A percentile compares a stretch with the other conserved stretches of the same genome.
These are phyloP conservation scores for Spea multiplicata DNA, from an alignment of 2,113 vertebrate species.

Conservation along the genomic window DNA sequence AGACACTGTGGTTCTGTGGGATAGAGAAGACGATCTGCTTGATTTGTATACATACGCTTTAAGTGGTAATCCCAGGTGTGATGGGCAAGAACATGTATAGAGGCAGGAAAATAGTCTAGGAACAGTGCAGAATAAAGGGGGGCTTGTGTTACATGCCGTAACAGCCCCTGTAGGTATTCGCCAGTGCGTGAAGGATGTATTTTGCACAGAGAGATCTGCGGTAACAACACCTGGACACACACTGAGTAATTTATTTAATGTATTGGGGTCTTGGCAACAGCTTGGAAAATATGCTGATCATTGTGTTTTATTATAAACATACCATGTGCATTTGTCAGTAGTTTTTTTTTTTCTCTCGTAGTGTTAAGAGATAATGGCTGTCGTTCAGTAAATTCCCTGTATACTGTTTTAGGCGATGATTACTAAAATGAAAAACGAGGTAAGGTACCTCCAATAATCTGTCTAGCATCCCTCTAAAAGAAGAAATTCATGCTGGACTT, in stretches of 20 bases:
- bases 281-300: too few relatives aligned
- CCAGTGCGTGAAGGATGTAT: slow-evolving; percentile 27
- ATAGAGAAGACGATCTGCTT: neutral
- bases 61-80: slow-evolving; percentile 53
- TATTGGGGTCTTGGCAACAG: too few relatives aligned
- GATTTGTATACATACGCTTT: slow-evolving; percentile 19
- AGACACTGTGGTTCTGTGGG: slow-evolving; percentile 24
- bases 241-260: neutral
- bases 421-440: too few relatives aligned
- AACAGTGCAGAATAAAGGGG: slow-evolving; percentile 55
- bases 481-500: too few relatives aligned
- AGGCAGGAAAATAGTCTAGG: slow-evolving; percentile 62
- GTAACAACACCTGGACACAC: slow-evolving; percentile 28
- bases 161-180: slow-evolving; percentile 47
- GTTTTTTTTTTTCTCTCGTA: neutral
- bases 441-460: too few relatives aligned
- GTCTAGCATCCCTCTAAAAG: too few relatives aligned
- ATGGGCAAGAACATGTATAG: slow-evolving; percentile 57
- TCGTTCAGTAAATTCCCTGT: too few relatives aligned
- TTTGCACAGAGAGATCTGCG: neutral
- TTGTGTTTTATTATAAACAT: neutral
- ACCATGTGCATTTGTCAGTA: neutral
- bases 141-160: slow-evolving; percentile 57
- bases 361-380: too few relatives aligned
- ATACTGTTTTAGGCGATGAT: too few relatives aligned